Evolutionary conservation across 2,113 vertebrate species (phyloP).

Genomic region (Boleophthalmus pectinirostris): DNA sequence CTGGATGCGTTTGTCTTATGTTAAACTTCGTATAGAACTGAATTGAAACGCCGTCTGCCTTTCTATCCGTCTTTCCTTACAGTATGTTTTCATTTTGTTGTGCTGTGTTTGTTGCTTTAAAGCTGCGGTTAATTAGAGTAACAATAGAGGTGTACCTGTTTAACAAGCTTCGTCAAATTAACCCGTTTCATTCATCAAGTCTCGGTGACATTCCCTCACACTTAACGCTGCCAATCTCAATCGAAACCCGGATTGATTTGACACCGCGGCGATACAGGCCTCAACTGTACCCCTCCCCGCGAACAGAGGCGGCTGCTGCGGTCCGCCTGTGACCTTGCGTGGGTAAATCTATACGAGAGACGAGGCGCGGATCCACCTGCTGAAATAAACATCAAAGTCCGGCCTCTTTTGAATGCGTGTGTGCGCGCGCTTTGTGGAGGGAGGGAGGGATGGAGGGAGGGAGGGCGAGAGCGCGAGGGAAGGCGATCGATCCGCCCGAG

Average conservation of each 20-base stretch:
- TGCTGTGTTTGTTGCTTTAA: no score
- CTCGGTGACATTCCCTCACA: slow-evolving; percentile 52
- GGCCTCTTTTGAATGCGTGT: slow-evolving; percentile 52
- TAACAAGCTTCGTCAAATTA: neutral
- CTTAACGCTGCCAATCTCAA: slow-evolving; percentile 35
- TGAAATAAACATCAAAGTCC: slow-evolving; percentile 72
- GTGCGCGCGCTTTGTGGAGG: slow-evolving; percentile 63
- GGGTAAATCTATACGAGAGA: slow-evolving; percentile 40
- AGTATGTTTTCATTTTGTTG: no score
- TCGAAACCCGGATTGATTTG: slow-evolving; percentile 52
- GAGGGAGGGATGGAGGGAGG: neutral
- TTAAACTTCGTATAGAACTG: no score
- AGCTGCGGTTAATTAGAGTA: neutral
- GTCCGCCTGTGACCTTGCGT: slow-evolving; percentile 63
- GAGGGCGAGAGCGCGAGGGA: neutral
- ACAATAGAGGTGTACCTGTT: neutral
- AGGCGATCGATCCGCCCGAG: slow-evolving; percentile 65
- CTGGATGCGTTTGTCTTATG: no score
- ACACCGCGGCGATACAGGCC: slow-evolving; percentile 22
- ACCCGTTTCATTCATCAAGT: slow-evolving; percentile 29
- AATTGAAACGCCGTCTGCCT: no score
- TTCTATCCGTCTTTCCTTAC: no score
- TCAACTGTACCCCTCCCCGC: slow-evolving; percentile 40
- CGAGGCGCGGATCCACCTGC: slow-evolving; percentile 62
- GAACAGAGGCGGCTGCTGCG: slow-evolving; percentile 10